Base-by-base conservation (phyloP, 1,140 invertebrate species). In the Musca domestica region DNA sequence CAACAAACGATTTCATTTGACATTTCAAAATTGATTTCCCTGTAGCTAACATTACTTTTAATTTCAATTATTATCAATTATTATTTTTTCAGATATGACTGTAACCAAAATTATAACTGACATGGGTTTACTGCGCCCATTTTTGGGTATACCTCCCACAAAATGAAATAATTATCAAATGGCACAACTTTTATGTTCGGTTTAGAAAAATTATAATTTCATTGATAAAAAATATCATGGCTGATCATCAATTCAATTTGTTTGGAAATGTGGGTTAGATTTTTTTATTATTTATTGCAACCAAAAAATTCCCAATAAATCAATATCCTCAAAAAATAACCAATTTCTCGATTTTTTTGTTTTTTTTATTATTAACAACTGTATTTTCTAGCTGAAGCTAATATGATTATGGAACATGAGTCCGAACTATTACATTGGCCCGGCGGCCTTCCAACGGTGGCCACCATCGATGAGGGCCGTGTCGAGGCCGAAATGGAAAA, bases 361-460 rank as follows among this genome's bases (percentile, higher is more conserved):
- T 49, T 10, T 19, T 49, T 10, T 19, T 41, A 7, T 41, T 41
- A 2, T 41, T 41, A 10, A n/a, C n/a, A 41, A 5, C 10, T 41
- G 34, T 41, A n/a, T 82, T 83, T 51, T n/a, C n/a, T 70, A 92
- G 90, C 86, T 80, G 91, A 92, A 83, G 91, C 91, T 41, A 90
- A 92, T 78, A 89, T 91, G 76, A 91, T 93, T 61, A 86, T 93
- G 83, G 87, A 90, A 65, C 88, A 89, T 74, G 91, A 92, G 76
- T 77, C 82, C 30, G 86, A 89, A 47, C 75, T 89, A 51, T 75
- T 93, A 4, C 85, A 88, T 66, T 81, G 89, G 72, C 91, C 91
- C 1, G 87, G 88, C 54, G 90, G 89, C 3, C 78, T 91, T 7
- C 91, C 91, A 23, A 88, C 88, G 0, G 86, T 88, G 1, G 85